Percentiles rank a stretch among this genome's conserved stretches.
Evolutionary conservation across 2,113 vertebrate genomes (phyloP).

Genomic region (Thunnus thynnus): DNA sequence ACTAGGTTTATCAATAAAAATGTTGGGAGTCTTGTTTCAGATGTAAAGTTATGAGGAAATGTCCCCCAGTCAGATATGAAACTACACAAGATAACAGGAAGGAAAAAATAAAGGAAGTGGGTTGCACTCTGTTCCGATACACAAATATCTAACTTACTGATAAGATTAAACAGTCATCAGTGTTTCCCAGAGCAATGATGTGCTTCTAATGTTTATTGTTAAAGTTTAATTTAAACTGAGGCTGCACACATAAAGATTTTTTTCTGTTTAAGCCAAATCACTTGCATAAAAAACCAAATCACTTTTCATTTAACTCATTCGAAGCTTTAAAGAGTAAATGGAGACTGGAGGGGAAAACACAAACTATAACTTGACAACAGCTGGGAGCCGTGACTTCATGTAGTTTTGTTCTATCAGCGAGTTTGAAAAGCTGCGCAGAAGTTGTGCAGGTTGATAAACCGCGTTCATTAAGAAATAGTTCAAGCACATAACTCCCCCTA

Average conservation of each 20-base stretch:
- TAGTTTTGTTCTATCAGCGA: not conserved
- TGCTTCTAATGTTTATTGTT: not conserved
- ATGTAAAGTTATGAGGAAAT: conserved; percentile 31
- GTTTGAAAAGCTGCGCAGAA: not conserved
- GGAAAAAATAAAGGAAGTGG: not conserved
- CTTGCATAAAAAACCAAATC: not conserved
- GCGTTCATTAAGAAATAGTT: no score
- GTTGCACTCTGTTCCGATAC: conserved; percentile 11
- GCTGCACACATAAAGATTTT: not conserved
- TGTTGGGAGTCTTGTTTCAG: conserved; percentile 37
- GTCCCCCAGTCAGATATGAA: conserved; percentile 9
- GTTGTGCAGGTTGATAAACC: not conserved
- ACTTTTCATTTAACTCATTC: not conserved
- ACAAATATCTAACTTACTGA: conserved; percentile 7
- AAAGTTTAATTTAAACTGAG: not conserved
- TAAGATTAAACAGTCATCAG: conserved; percentile 18
- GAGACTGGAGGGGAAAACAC: no score
- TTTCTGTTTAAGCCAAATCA: not conserved
- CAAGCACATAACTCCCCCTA: no score
- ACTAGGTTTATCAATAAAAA: conserved; percentile 47
- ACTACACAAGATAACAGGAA: conserved; percentile 1
- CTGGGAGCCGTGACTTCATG: not conserved
- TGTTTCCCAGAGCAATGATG: not conserved
- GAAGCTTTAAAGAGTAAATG: not conserved
- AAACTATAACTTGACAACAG: not conserved